These are phyloP conservation scores for Cavia porcellus DNA, from an alignment of 2,113 vertebrate species.

Conservation along the genomic window DNA sequence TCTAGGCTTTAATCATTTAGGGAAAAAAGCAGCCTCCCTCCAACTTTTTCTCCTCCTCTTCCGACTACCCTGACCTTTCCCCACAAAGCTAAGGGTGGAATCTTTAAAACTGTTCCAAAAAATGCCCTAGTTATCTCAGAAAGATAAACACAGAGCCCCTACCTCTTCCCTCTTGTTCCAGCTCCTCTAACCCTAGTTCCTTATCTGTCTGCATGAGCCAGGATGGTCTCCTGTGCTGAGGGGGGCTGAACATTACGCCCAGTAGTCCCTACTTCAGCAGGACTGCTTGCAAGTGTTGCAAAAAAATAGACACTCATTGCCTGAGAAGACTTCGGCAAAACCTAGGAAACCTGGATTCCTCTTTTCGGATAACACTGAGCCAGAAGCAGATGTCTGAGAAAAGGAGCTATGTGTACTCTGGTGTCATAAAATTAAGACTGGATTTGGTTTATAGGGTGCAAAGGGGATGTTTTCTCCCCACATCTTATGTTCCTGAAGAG, in stretches of 20 bases:
- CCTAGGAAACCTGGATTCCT: neutral
- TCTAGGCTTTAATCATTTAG: constrained; percentile 15
- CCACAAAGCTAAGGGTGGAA: neutral
- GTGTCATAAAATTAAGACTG: constrained; percentile 65
- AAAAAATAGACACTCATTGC: neutral
- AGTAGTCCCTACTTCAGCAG: neutral
- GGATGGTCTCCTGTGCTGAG: accelerated
- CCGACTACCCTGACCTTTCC: accelerated
- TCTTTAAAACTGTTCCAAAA: neutral
- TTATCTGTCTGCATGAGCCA: neutral
- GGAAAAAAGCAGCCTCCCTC: constrained; percentile 3
- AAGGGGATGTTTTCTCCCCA: neutral
- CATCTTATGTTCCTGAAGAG: neutral
- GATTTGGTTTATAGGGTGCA: neutral
- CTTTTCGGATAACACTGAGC: accelerated
- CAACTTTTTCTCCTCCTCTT: neutral
- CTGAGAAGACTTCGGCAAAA: constrained; percentile 30
- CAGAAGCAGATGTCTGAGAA: constrained; percentile 51
- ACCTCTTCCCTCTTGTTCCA: too few relatives aligned
- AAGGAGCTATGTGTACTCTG: accelerated
- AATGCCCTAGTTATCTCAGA: neutral
- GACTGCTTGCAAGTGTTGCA: neutral
- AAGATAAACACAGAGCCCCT: neutral
- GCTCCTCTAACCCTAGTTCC: too few relatives aligned
- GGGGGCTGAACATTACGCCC: neutral